Conservation (phyloP, 2,797 vertebrate genomes). For the Florisuga fusca region DNA sequence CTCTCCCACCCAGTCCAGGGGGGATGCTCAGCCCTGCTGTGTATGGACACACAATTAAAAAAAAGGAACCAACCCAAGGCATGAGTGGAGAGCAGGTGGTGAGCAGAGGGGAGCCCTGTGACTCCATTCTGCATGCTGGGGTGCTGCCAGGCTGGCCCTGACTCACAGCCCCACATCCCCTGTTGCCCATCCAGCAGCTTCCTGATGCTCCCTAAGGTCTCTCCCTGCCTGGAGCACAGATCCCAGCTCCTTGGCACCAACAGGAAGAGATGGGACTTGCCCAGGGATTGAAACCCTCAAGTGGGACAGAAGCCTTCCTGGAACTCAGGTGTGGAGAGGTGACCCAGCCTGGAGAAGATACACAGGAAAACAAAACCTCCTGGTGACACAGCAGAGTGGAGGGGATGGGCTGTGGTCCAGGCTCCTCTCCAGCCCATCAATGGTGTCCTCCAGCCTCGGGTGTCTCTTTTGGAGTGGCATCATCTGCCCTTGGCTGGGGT, state of each 20-base stretch:
- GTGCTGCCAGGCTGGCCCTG: neutral
- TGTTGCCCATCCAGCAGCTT: conserved; percentile 19
- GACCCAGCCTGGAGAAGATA: neutral
- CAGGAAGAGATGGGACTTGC: neutral
- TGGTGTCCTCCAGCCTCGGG: neutral
- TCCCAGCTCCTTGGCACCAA: neutral
- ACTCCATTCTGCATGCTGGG: neutral
- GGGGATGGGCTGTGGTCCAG: fast-evolving
- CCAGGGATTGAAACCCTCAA: neutral
- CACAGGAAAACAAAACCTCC: neutral
- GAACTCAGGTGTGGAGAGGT: neutral
- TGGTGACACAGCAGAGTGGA: neutral
- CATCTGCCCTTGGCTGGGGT: neutral
- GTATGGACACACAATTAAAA: neutral
- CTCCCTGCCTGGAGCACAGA: fast-evolving
- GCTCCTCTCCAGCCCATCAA: neutral
- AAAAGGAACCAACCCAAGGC: neutral
- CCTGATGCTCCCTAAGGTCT: neutral
- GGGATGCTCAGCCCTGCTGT: neutral
- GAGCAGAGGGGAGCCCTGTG: neutral
- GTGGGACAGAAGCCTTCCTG: neutral
- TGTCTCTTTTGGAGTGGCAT: neutral
- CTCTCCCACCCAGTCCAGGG: fast-evolving
- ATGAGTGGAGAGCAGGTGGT: neutral
- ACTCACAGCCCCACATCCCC: conserved; percentile 5